phyloP scores from a whole-genome alignment of 2,797 vertebrate genomes.

The Pteropus rufus region DNA sequence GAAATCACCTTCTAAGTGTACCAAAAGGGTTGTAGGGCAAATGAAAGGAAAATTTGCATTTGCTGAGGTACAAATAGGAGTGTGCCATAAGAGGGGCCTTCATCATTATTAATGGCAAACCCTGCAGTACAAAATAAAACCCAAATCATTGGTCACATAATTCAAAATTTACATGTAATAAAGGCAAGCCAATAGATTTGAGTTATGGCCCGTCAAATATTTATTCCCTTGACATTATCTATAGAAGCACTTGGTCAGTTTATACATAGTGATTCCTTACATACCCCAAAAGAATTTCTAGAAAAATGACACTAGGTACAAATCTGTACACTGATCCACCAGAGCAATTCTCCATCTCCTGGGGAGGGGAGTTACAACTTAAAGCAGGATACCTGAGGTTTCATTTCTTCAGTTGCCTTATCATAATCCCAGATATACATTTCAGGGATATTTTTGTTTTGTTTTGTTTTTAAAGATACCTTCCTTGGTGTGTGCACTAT shows the following conservation, averaged over 20 bases:
- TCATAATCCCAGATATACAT: constrained; percentile 87
- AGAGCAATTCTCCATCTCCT: constrained; percentile 83
- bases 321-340: constrained; percentile 88
- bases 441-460: constrained; percentile 79
- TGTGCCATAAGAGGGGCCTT: constrained; percentile 76
- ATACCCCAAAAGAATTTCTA: constrained; percentile 83
- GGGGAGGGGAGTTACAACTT: constrained; percentile 81
- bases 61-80: constrained; percentile 79
- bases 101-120: constrained; percentile 83
- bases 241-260: constrained; percentile 91
- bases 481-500: constrained; percentile 86
- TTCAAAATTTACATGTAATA: constrained; percentile 86
- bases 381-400: constrained; percentile 96
- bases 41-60: constrained; percentile 61
- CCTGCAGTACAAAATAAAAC: constrained; percentile 81
- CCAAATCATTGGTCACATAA: constrained; percentile 79
- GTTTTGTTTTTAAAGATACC: constrained; percentile 79
- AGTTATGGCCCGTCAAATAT: constrained; percentile 90
- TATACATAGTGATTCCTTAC: constrained; percentile 90
- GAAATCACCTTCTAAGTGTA: constrained; percentile 64
- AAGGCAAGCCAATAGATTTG: constrained; percentile 90
- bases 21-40: constrained; percentile 64
- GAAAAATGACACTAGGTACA: constrained; percentile 94
- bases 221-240: constrained; percentile 87
- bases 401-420: constrained; percentile 89